Conservation (phyloP, 2,888 invertebrate species). For the Lithophane semibrunnea region DNA sequence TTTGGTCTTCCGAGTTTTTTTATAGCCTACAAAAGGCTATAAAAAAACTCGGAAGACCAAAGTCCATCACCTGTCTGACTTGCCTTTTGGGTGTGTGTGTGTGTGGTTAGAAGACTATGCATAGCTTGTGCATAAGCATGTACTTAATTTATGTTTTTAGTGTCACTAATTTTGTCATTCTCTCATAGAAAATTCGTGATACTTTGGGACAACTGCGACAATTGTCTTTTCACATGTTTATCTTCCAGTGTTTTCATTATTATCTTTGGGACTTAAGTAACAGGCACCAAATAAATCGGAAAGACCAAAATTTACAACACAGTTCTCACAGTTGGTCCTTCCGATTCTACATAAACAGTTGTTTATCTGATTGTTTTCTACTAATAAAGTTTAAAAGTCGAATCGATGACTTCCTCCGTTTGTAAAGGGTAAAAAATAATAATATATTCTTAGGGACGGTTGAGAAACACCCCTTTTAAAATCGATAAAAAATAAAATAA, state of each 20-base stretch:
- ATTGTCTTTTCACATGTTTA: neutral
- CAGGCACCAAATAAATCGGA: neutral
- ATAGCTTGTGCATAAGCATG: neutral
- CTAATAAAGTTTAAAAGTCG: constrained; percentile 48
- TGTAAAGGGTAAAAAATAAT: constrained; percentile 32
- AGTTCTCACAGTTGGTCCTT: constrained; percentile 8
- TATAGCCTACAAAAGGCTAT: too few relatives aligned
- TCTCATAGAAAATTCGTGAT: neutral
- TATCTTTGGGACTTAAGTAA: neutral
- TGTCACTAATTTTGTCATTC: neutral
- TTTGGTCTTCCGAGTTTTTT: neutral
- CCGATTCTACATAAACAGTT: constrained; percentile 23
- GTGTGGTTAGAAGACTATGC: neutral
- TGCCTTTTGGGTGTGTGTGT: neutral
- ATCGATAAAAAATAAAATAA: constrained; percentile 60
- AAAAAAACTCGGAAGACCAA: too few relatives aligned
- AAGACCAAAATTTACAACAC: neutral
- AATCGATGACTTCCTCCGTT: constrained; percentile 46
- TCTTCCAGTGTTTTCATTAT: too few relatives aligned
- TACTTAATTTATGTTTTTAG: neutral
- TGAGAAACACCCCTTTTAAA: constrained; percentile 57
- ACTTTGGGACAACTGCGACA: neutral
- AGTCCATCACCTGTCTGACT: too few relatives aligned
- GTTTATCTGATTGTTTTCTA: constrained; percentile 47
- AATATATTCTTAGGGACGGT: constrained; percentile 42